Conservation (phyloP, 2,797 vertebrate genomes). For the Eurystomus glaucurus region DNA sequence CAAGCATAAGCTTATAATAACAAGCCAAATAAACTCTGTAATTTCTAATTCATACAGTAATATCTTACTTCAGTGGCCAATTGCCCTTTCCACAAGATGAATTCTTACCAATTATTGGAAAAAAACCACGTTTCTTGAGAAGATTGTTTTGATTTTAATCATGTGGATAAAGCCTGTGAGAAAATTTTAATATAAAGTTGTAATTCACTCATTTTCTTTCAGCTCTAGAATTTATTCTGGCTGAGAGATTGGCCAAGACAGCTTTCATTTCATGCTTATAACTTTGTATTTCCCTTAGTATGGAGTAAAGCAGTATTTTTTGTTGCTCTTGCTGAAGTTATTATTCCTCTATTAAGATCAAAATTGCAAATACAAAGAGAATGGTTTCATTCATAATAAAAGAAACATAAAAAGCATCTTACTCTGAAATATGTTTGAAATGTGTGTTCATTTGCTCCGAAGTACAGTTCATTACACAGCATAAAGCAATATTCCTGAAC, state of each 20-base stretch:
- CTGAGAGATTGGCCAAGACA: background rate
- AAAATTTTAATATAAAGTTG: background rate
- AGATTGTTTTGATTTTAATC: background rate
- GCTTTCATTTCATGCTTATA: background rate
- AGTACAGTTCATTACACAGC: background rate
- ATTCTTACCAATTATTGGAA: background rate
- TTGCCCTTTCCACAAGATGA: background rate
- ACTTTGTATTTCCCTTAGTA: background rate
- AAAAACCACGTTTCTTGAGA: background rate
- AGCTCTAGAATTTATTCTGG: background rate
- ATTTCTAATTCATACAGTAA: background rate
- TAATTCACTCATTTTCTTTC: conserved; percentile 13
- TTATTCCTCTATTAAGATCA: background rate
- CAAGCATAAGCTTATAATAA: background rate
- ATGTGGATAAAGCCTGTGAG: background rate
- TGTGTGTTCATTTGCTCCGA: background rate
- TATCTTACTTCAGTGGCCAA: background rate
- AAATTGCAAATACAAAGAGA: conserved; percentile 3
- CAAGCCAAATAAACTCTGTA: background rate
- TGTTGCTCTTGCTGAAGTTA: background rate
- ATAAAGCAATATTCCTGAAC: background rate
- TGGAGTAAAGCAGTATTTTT: background rate
- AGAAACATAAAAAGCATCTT: background rate
- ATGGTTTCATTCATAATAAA: background rate
- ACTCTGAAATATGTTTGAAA: background rate